These are phyloP conservation scores for Euphonia xanthogaster DNA, from an alignment of 2,797 vertebrate species.

Conservation along the genomic window DNA sequence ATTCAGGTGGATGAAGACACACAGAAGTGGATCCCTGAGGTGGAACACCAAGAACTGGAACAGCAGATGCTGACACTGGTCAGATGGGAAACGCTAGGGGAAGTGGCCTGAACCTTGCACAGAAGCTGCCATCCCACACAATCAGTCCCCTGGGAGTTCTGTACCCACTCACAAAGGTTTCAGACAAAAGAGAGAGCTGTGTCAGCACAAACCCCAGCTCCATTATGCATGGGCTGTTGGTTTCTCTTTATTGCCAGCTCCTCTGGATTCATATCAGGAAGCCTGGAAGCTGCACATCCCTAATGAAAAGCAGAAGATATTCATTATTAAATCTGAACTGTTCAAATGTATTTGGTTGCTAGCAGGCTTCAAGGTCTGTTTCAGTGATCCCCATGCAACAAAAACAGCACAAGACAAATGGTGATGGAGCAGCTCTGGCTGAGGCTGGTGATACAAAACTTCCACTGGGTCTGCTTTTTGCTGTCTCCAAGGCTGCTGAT, in stretches of 20 bases:
- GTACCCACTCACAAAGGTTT: neutral
- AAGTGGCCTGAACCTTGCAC: neutral
- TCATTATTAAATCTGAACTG: conserved; percentile 44
- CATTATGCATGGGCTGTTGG: conserved; percentile 3
- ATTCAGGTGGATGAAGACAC: neutral
- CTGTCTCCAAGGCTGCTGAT: neutral
- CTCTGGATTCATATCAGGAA: conserved; percentile 43
- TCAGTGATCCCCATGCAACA: neutral
- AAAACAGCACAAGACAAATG: neutral
- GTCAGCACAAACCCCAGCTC: neutral
- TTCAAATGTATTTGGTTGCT: conserved; percentile 22
- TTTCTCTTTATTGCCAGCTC: conserved; percentile 37
- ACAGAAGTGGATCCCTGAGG: neutral
- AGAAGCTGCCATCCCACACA: neutral
- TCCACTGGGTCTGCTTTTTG: neutral
- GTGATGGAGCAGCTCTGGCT: neutral
- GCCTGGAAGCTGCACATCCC: neutral
- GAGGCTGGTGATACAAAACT: neutral
- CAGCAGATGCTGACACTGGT: neutral
- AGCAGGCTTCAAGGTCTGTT: conserved; percentile 41
- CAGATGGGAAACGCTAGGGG: neutral
- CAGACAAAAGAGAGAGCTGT: neutral
- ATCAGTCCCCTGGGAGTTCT: neutral
- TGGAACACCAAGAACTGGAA: neutral
- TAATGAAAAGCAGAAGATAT: conserved; percentile 52